Percentiles rank a stretch among this genome's conserved stretches.
These are phyloP conservation scores for Musca vetustissima DNA, from an alignment of 1,140 invertebrate species.

Conservation along the genomic window DNA sequence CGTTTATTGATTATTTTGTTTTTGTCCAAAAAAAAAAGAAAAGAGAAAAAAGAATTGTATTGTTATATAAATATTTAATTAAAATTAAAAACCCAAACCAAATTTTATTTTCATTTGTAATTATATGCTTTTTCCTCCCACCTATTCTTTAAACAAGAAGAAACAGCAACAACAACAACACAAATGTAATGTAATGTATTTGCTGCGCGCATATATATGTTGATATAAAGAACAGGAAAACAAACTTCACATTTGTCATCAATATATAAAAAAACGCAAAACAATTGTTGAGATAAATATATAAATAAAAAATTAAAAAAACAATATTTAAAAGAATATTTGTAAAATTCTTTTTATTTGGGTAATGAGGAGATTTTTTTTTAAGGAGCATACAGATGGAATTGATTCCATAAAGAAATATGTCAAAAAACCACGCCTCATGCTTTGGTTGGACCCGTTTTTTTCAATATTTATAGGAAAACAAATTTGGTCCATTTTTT, in stretches of 20 bases:
- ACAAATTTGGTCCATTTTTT: no score
- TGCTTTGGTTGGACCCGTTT: no score
- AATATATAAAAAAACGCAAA: not conserved
- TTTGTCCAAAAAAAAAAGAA: not conserved
- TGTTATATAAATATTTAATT: not conserved
- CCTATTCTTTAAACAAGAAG: slow-evolving; percentile 4
- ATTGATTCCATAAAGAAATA: no score
- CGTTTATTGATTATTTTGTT: slow-evolving; percentile 15
- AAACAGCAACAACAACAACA: not conserved
- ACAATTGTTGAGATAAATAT: slow-evolving; percentile 21
- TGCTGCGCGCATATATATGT: not conserved
- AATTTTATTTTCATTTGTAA: slow-evolving; percentile 1
- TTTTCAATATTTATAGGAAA: no score
- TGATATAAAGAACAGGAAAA: not conserved
- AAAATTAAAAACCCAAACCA: not conserved
- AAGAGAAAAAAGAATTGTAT: not conserved
- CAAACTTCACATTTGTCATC: slow-evolving; percentile 12
- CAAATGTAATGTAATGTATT: slow-evolving; percentile 7
- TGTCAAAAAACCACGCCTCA: no score
- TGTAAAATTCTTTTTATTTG: no score
- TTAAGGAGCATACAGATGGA: no score
- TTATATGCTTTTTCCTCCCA: not conserved
- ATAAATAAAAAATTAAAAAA: slow-evolving; percentile 10
- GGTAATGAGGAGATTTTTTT: no score
- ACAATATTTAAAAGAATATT: not conserved